phyloP scores from a whole-genome alignment of 2,113 vertebrate species.

The Sander vitreus region DNA sequence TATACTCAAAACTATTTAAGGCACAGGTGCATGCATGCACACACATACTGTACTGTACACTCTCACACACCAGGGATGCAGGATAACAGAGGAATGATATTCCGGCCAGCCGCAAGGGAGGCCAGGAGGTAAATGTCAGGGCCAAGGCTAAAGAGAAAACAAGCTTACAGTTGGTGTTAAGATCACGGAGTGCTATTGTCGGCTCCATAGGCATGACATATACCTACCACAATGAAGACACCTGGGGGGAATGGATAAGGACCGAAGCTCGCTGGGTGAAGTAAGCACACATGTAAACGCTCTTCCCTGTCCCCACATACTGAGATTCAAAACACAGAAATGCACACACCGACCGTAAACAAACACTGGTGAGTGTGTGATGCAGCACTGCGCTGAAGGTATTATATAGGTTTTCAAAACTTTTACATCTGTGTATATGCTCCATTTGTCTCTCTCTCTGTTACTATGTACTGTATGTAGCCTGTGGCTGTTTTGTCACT shows the following conservation, averaged over 20 bases:
- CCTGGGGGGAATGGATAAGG: constrained; percentile 54
- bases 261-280: constrained; percentile 50
- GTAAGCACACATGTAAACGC: constrained; percentile 74
- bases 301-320: constrained; percentile 45
- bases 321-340: constrained; percentile 44
- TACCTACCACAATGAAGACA: constrained; percentile 66
- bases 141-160: constrained; percentile 79
- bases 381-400: constrained; percentile 32
- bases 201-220: constrained; percentile 76
- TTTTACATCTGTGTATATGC: constrained; percentile 17
- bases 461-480: constrained; percentile 6
- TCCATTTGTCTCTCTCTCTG: constrained; percentile 18
- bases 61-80: constrained; percentile 41
- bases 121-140: constrained; percentile 77
- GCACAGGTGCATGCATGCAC: constrained; percentile 38
- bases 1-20: constrained; percentile 37
- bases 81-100: constrained; percentile 71
- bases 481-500: constrained; percentile 43
- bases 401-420: constrained; percentile 50
- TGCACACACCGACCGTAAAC: constrained; percentile 20
- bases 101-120: constrained; percentile 59
- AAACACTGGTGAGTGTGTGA: constrained; percentile 37
- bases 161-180: constrained; percentile 73
- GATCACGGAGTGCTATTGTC: constrained; percentile 70
- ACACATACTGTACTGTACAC: neutral